Conservation (phyloP, 2,113 vertebrate species). For the Edolisoma coerulescens region DNA sequence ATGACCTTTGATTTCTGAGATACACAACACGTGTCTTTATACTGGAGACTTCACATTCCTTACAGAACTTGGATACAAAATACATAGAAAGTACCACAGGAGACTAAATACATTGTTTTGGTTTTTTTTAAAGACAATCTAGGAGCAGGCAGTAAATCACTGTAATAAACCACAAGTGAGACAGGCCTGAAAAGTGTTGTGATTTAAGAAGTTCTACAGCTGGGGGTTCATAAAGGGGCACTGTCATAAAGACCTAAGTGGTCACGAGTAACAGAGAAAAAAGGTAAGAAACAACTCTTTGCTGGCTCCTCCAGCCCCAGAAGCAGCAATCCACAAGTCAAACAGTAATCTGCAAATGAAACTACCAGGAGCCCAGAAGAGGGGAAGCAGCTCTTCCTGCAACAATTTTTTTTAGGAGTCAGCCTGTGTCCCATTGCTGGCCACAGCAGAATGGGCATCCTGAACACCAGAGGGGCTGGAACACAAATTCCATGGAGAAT, state of each 20-base stretch:
- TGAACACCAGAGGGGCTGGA: not conserved
- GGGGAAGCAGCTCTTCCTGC: not conserved
- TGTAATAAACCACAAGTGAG: not conserved
- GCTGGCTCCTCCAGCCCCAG: not conserved
- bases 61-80: not conserved
- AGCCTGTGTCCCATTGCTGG: not conserved
- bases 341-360: not conserved
- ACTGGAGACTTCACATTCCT: not conserved
- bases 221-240: not conserved
- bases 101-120: not conserved
- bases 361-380: not conserved
- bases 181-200: not conserved
- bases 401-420: not conserved
- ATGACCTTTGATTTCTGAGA: not conserved
- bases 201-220: not conserved
- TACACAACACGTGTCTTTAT: not conserved
- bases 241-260: not conserved
- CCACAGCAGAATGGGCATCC: not conserved
- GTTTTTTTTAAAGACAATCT: not conserved
- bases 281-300: not conserved
- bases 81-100: not conserved
- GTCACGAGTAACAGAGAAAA: not conserved
- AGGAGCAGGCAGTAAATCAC: not conserved
- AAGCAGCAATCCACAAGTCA: not conserved
- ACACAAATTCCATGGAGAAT: rapidly evolving